Evolutionary conservation across 2,888 invertebrate species (phyloP).

Genomic region (Drosophila hamatofila): DNA sequence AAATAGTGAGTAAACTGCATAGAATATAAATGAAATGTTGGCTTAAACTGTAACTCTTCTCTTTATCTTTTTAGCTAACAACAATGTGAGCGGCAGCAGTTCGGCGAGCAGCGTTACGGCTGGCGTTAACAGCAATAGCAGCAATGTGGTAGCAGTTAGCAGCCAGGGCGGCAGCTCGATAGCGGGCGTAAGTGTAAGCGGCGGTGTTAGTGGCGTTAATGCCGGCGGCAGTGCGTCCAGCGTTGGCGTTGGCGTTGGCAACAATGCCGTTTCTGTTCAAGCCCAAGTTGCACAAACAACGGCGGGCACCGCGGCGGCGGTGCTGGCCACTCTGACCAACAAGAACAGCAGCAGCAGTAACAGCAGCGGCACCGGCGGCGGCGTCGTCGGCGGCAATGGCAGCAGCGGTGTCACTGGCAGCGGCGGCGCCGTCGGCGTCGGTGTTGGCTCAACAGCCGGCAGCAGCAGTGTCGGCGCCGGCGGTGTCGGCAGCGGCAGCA

Average conservation of each 20-base stretch:
- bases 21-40: background rate
- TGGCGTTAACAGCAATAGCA: constrained; percentile 63
- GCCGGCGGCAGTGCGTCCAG: constrained; percentile 60
- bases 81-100: constrained; percentile 75
- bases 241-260: constrained; percentile 56
- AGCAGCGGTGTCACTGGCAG: constrained; percentile 48
- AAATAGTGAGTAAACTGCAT: constrained; percentile 75
- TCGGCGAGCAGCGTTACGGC: constrained; percentile 67
- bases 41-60: background rate
- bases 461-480: constrained; percentile 66
- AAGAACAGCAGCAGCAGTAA: constrained; percentile 75
- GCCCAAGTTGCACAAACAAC: constrained; percentile 75
- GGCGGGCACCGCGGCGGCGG: constrained; percentile 66
- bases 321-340: constrained; percentile 74
- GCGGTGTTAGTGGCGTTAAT: constrained; percentile 63
- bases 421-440: constrained; percentile 61
- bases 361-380: constrained; percentile 68
- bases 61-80: constrained; percentile 60
- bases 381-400: constrained; percentile 50
- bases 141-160: constrained; percentile 63
- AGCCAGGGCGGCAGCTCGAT: constrained; percentile 62
- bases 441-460: constrained; percentile 50
- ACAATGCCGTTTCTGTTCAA: constrained; percentile 79
- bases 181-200: constrained; percentile 66
- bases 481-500: constrained; percentile 80